A percentile compares a stretch with the other conserved stretches of the same genome.
phyloP scores from a whole-genome alignment of 2,888 invertebrate species.

The Parnassius mnemosyne region DNA sequence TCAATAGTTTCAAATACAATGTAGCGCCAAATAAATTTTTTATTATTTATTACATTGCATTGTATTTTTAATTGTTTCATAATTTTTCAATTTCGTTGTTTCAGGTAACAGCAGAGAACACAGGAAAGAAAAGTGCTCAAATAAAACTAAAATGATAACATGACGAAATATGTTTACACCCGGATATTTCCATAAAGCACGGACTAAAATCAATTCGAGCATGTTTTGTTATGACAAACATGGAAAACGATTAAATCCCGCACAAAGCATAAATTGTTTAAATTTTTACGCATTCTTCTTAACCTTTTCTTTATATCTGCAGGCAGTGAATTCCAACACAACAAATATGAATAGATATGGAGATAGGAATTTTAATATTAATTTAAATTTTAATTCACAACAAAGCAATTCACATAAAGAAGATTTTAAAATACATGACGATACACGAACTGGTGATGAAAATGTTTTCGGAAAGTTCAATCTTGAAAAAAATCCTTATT shows the following conservation, averaged over 20 bases:
- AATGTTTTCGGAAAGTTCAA: constrained; percentile 58
- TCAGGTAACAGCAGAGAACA: constrained; percentile 50
- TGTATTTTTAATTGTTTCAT: no score
- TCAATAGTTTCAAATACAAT: no score
- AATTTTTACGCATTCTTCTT: constrained; percentile 60
- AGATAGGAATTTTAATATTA: constrained; percentile 45
- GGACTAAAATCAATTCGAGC: constrained; percentile 53
- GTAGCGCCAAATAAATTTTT: no score
- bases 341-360: constrained; percentile 66
- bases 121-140: constrained; percentile 38
- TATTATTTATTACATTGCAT: no score
- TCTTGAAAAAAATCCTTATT: constrained; percentile 65
- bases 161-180: constrained; percentile 67
- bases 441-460: constrained; percentile 39
- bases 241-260: constrained; percentile 37
- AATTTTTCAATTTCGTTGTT: constrained; percentile 46
- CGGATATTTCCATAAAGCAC: constrained; percentile 50
- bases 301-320: constrained; percentile 52
- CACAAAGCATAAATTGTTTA: constrained; percentile 48
- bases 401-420: constrained; percentile 56
- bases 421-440: constrained; percentile 58
- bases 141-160: constrained; percentile 60
- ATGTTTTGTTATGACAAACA: constrained; percentile 52
- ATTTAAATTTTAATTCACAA: constrained; percentile 36
- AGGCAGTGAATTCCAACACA: constrained; percentile 66